Base-by-base conservation (phyloP, 2,888 invertebrate species). In the Drosophila ezoana region DNA sequence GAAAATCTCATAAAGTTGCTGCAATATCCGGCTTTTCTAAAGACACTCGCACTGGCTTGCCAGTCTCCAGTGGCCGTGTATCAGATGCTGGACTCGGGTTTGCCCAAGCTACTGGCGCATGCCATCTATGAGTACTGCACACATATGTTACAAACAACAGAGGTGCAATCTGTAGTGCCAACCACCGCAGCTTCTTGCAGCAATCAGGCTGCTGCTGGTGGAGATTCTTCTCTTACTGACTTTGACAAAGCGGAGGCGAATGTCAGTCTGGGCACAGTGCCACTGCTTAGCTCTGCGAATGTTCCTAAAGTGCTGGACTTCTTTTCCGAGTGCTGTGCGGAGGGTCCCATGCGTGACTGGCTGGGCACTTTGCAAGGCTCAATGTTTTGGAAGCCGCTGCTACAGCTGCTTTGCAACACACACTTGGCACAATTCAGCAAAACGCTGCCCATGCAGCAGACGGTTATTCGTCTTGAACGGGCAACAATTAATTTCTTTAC, bases 321-420 rank as follows among this genome's bases (percentile, higher is more conserved):
- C 93, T 95, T 97, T 88, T 95, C 96, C 0, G 95, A 96, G 72
- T 94, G 97, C 64, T 96, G 97, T 90, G 94, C 95, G 20, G 97
- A 97, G 86, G 95, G 95, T 18, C 94, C 95, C 73, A 95, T 98
- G 93, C 95, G 97, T 77, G 96, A 97, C 91, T 98, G 98, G 98
- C 94, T 98, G 48, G 98, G 98, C 13, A 95, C 95, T 0, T 92
- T 93, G 51, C 95, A 96, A 76, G 97, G 97, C 8, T 95, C 95
- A 3, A 93, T 94, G n/a, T 98, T 98, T 93, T 98, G 98, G 98
- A 94, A 95, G 48, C 96, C 97, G 4, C 93, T 98, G 69, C 93
- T 98, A 10, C 94, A 95, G 65, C 93, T 97, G 90, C 93, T 97
- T 32, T 96, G 96, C 90, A 94, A 94, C 87, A 94, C 95, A 44